Base-by-base conservation (phyloP, 2,113 vertebrate genomes). In the Sylvia atricapilla region DNA sequence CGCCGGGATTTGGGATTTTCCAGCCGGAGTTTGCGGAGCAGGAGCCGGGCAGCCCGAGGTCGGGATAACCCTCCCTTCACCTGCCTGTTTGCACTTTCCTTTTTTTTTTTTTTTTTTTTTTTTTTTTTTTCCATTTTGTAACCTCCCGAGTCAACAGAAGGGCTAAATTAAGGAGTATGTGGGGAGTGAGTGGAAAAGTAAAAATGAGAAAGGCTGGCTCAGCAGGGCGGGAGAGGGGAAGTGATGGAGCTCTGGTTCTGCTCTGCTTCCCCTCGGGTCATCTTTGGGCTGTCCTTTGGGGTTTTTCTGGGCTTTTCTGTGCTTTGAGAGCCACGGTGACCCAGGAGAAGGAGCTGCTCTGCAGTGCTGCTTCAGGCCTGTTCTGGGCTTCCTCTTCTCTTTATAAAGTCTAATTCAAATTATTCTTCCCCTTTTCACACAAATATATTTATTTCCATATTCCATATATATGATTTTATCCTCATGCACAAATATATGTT, bases 161-260 rank as follows among this genome's bases (percentile, higher is more conserved):
- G 28, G 52, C 90, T 93, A 94, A 94, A 95, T 92, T 92, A 96
- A 94, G 93, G 86, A 72, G 13, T 79, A 75, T 18, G 80, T 20
- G 90, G 90, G 81, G 87, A 93, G 78, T 0, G 56, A 91, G 78
- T 84, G 90, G 93, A 93, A 96, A 96, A 95, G 62, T 22, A 21
- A 58, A 53, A 87, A 7, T 15, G 64, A 15, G 30, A 75, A 78
- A 8, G 35, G 46, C 60, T 15, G 6, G 17, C 64, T 74, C 20
- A 50, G 84, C 35, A 0, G 76, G 82, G 37, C 13, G 15, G 64
- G 46, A 77, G 68, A 33, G 31, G 23, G 67, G 75, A 85, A 37
- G 75, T 2, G n/a, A 41, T 55, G 88, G 93, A 82, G 78, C 31
- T n/a, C 53, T 6, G 30, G 13, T 31, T 35, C 33, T 52, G 73